Base-by-base conservation (phyloP, 2,113 vertebrate species). In the Platichthys flesus region DNA sequence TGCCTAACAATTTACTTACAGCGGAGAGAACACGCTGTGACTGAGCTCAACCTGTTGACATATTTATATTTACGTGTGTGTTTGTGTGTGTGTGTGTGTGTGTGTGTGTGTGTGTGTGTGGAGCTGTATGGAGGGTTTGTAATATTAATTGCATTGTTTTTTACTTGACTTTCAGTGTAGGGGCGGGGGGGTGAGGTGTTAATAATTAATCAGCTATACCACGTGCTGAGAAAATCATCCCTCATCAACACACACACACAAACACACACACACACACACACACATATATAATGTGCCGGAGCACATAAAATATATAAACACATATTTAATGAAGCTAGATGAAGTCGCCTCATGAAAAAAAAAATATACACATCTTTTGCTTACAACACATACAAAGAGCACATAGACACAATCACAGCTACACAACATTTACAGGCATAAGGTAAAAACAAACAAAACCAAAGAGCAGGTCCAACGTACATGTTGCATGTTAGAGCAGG, bases 61-160 rank as follows among this genome's bases (percentile, higher is more conserved):
- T 37, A 37, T 37, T 37, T 37, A 37, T 37, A 37, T 47, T 13
- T 65, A 12, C 23, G 52, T 71, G 61, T 66, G 58, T 78, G 70
- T 73, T 52, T 57, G 74, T 85, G 74, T 76, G 69, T 70, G 37
- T 74, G 74, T 75, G 67, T 64, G 66, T 56, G n/a, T 21, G 8
- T 67, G 56, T 52, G 57, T 31, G 14, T 59, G 57, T 35, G 31
- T 63, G 65, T 56, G n/a, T 21, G 9, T 62, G 57, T 52, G 28
- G 0, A 58, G 73, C 49, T 10, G 16, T 60, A 23, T 21, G 15
- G 7, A 55, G 37, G 56, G 80, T 57, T 79, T 88, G 82, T 86
- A 85, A 91, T 93, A 87, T 88, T 92, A 89, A 92, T 91, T 91
- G 77, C 83, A 84, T 55, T 65, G 67, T 73, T 82, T 85, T 81